Evolutionary conservation across 2,888 invertebrate genomes (phyloP).

Genomic region (Lasius fuliginosus): DNA sequence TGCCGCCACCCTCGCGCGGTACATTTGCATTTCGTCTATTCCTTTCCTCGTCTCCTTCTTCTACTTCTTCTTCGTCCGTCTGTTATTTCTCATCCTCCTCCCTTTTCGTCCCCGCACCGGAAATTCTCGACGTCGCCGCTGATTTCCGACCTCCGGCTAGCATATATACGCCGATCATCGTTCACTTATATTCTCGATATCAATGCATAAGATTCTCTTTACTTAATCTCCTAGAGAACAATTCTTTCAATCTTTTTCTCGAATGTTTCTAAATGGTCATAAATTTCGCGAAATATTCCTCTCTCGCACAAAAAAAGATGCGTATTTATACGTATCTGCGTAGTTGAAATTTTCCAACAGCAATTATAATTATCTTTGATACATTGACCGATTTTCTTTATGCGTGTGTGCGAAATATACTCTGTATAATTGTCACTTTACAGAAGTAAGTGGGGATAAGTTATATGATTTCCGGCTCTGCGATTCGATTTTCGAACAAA

Average conservation of each 20-base stretch:
- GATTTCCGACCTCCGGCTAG: slow-evolving; percentile 64
- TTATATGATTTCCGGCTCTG: slow-evolving; percentile 13
- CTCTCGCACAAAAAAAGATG: background rate
- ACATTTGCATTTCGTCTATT: slow-evolving; percentile 74
- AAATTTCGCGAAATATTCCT: slow-evolving; percentile 13
- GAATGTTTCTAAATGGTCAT: background rate
- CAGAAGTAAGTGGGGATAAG: slow-evolving; percentile 11
- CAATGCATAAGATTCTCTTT: background rate
- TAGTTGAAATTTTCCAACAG: background rate
- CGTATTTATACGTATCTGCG: background rate
- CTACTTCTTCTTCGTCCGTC: slow-evolving; percentile 22
- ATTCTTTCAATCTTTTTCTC: background rate
- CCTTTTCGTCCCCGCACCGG: slow-evolving; percentile 52
- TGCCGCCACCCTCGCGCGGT: slow-evolving; percentile 49
- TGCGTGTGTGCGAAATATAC: background rate
- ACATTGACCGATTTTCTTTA: background rate
- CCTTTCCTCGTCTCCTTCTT: slow-evolving; percentile 52
- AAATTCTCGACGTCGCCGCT: slow-evolving; percentile 62
- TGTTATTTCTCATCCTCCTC: slow-evolving; percentile 32
- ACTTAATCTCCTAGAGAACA: background rate
- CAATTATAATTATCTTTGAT: background rate
- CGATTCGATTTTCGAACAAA: slow-evolving; percentile 37
- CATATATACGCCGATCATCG: slow-evolving; percentile 4
- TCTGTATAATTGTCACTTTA: slow-evolving; percentile 49
- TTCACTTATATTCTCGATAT: slow-evolving; percentile 10